Base-by-base conservation (phyloP, 2,113 vertebrate genomes). In the Mionectes macconnelli region DNA sequence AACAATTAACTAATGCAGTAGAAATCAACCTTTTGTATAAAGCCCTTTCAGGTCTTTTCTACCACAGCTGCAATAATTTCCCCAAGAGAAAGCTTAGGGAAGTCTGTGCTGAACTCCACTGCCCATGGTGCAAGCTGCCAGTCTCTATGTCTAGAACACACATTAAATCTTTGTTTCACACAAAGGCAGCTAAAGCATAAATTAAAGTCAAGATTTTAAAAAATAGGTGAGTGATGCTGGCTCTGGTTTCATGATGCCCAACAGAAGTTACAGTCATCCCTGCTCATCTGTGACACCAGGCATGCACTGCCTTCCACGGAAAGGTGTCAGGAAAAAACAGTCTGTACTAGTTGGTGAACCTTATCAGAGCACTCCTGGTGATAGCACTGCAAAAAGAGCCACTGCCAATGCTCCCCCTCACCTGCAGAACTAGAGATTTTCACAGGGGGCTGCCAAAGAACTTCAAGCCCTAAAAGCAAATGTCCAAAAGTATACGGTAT, bases 1-100 rank as follows among this genome's bases (percentile, higher is more conserved):
- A 96, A 83, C 89, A 89, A 97, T 97, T 97, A 97, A 91, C 81
- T 94, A 84, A 95, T 37, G 90, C 77, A 73, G 30, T 70, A 95
- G 83, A 96, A 97, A 93, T 74, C 49, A 96, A 77, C 87, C 60
- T 92, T 74, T 89, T 96, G 56, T 79, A 93, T 87, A 73, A 75
- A 84, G 87, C 75, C 91, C 59, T 70, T 93, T 55, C 53, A 75
- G 92, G 74, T 64, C 59, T 91, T 77, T 88, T 81, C 74, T 45
- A 20, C 18, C 40, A 47, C 60, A 89, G 86, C 80, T 90, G 86
- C 73, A 81, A 23, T 56, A 16, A 64, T 59, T 70, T 66, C 22
- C 47, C 68, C 52, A 42, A 31, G 42, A 47, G 74, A 45, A 78
- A 31, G 37, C 55, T 60, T 55, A 14, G 10, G 76, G 59, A 66